Base-by-base conservation (phyloP, 2,888 invertebrate genomes). In the Cartodere bifasciata region DNA sequence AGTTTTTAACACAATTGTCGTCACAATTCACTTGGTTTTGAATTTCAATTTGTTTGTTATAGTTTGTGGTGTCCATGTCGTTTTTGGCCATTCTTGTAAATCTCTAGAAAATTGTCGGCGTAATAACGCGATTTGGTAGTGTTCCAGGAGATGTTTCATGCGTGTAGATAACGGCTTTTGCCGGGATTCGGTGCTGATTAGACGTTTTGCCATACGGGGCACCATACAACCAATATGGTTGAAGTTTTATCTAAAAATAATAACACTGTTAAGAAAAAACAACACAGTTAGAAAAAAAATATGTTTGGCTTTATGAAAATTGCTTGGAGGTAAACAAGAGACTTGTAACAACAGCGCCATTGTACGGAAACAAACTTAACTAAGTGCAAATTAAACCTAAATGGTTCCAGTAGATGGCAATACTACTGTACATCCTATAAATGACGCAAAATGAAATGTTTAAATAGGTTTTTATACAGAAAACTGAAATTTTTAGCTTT, bases 21-120 rank as follows among this genome's bases (percentile, higher is more conserved):
- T 28, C 28, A 4, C 20, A n/a, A 36, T 46, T 47, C 42, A 46
- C 44, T 46, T 43, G 21, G 26, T 32, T 40, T 38, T n/a, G n/a
- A n/a, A n/a, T n/a, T n/a, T n/a, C n/a, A n/a, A n/a, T n/a, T n/a
- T n/a, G n/a, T n/a, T n/a, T n/a, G n/a, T n/a, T n/a, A n/a, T 37
- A 38, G 36, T 33, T 32, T 32, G 34, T 42, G 40, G 36, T 42
- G 50, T 52, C 51, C 52, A 48, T 42, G 42, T 48, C 43, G 44
- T 50, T 41, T 43, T 55, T 45, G 50, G 57, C 62, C 63, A 63
- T 60, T 63, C 62, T 49, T 55, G 54, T 36, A 63, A 50, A 43
- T 63, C 62, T 48, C 62, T 55, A 43, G 51, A 45, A 46, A 61
- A 61, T 42, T 60, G 60, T 49, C 57, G 53, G 48, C 60, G 59